These are phyloP conservation scores for Ceratosolen solmsi DNA, from an alignment of 1,140 invertebrate species.

Conservation along the genomic window DNA sequence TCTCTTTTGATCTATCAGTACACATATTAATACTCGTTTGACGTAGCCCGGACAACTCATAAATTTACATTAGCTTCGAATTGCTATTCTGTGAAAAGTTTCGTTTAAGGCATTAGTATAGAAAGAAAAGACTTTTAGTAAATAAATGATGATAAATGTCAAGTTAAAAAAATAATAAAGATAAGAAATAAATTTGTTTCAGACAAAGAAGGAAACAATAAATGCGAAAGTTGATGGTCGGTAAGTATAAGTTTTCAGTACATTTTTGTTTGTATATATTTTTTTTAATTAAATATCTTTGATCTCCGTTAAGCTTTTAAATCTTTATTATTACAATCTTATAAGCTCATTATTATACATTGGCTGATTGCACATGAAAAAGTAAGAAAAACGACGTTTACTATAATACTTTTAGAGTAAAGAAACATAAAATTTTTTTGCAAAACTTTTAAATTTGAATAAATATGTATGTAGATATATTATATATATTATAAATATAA, in stretches of 20 bases:
- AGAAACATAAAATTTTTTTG: not conserved
- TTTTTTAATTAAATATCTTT: not conserved
- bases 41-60: slow-evolving; percentile 4
- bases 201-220: not conserved
- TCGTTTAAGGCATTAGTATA: not conserved
- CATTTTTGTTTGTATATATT: slow-evolving; percentile 30
- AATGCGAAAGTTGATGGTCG: not conserved
- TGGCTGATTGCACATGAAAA: slow-evolving; percentile 28
- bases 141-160: slow-evolving; percentile 28
- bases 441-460: not conserved
- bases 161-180: slow-evolving; percentile 11
- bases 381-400: not conserved
- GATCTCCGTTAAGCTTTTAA: slow-evolving; percentile 44
- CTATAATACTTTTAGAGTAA: not conserved
- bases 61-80: slow-evolving; percentile 27
- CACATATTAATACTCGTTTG: not conserved
- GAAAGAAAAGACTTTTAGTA: not conserved
- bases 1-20: slow-evolving; percentile 19
- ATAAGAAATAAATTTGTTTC: not conserved
- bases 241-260: slow-evolving; percentile 39
- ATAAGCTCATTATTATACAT: slow-evolving; percentile 12
- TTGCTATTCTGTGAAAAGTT: not conserved
- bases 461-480: too few relatives aligned
- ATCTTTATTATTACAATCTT: not conserved
- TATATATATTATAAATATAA: too few relatives aligned